A percentile compares a stretch with the other conserved stretches of the same genome.
Conservation (phyloP, 2,888 invertebrate genomes). For the Ectemnius lituratus region DNA sequence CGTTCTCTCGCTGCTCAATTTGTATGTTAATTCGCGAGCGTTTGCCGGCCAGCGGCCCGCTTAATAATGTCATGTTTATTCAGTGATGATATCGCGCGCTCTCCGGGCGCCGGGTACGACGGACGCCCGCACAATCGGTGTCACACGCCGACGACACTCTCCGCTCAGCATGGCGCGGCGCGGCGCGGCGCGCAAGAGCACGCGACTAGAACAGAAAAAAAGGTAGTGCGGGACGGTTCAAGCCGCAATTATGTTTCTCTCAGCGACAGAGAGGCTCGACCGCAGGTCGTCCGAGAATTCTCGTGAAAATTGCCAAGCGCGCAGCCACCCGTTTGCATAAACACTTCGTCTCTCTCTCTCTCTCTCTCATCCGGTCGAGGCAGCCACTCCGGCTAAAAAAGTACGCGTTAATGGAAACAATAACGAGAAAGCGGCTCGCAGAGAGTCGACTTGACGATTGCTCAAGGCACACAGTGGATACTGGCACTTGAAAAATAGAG, state of each 20-base stretch:
- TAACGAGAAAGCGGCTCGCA: background rate
- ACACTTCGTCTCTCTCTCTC: constrained; percentile 29
- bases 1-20: constrained; percentile 73
- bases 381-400: constrained; percentile 30
- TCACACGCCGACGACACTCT: constrained; percentile 51
- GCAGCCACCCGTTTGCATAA: constrained; percentile 49
- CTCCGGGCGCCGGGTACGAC: constrained; percentile 65
- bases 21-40: constrained; percentile 77
- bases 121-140: constrained; percentile 63
- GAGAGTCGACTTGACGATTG: background rate
- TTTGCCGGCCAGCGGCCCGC: constrained; percentile 75
- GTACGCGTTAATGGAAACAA: constrained; percentile 18
- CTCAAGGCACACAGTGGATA: background rate
- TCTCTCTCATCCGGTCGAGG: background rate
- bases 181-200: background rate
- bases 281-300: constrained; percentile 29
- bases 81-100: constrained; percentile 75
- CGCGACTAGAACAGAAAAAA: background rate
- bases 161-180: constrained; percentile 11
- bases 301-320: constrained; percentile 50
- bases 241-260: constrained; percentile 54
- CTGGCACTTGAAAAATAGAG: background rate
- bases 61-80: constrained; percentile 78
- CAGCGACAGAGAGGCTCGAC: constrained; percentile 10
- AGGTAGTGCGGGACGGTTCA: background rate